phyloP scores from a whole-genome alignment of 2,797 vertebrate species.

The Hybognathus amarus region DNA sequence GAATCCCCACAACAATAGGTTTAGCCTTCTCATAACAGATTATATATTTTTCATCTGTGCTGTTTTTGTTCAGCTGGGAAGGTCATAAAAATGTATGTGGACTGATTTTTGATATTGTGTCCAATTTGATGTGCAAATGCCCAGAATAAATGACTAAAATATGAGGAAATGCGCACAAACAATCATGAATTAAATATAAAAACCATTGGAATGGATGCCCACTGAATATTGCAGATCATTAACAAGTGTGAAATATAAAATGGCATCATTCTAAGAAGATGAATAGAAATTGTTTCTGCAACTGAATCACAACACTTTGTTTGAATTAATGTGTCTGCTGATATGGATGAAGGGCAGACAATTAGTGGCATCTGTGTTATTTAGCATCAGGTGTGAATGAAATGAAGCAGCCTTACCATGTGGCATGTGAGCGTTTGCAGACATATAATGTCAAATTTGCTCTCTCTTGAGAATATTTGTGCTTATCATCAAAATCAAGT shows the following conservation, averaged over 20 bases:
- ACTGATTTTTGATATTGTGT: constrained; percentile 22
- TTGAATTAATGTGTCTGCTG: neutral
- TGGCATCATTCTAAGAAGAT: constrained; percentile 6
- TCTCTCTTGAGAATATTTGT: neutral
- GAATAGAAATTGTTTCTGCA: neutral
- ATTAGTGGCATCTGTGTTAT: constrained; percentile 17
- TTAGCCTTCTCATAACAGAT: constrained; percentile 11
- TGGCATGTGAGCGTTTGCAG: neutral
- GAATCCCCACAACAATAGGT: neutral
- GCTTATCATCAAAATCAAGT: constrained; percentile 1
- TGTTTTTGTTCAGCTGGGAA: neutral
- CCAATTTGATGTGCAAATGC: constrained; percentile 14
- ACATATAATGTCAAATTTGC: neutral
- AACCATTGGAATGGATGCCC: neutral
- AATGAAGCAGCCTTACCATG: neutral
- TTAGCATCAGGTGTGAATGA: constrained; percentile 18
- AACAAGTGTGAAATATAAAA: constrained; percentile 18
- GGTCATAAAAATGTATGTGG: neutral
- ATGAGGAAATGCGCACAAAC: constrained; percentile 10
- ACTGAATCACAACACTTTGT: neutral
- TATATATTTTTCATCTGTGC: constrained; percentile 5
- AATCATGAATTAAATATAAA: constrained; percentile 28
- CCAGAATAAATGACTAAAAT: constrained; percentile 4
- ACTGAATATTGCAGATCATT: constrained; percentile 3
- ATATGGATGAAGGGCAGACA: neutral